Conservation (phyloP, 2,113 vertebrate genomes). For the Fulmarus glacialis region DNA sequence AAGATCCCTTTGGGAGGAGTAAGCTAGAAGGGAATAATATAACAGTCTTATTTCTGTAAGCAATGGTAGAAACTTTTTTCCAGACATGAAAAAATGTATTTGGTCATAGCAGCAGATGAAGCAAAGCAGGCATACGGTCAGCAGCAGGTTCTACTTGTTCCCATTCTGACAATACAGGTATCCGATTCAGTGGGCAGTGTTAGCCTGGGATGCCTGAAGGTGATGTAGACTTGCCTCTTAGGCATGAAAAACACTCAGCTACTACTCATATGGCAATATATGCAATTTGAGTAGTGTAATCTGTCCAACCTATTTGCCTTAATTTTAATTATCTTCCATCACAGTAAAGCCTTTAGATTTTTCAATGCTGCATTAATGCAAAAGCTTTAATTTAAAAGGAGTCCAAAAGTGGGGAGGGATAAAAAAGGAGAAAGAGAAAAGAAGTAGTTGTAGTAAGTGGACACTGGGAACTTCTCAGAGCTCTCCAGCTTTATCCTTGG, state of each 20-base stretch:
- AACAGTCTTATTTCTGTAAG: not conserved
- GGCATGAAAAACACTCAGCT: not conserved
- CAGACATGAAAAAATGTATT: not conserved
- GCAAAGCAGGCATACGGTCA: not conserved
- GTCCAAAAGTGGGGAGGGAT: accelerated
- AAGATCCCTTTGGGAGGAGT: not conserved
- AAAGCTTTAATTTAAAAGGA: not conserved
- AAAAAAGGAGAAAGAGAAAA: not conserved
- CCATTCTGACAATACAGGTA: not conserved
- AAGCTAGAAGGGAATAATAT: not conserved
- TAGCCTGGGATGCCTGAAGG: not conserved
- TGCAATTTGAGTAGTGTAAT: not conserved
- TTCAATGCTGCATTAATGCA: not conserved
- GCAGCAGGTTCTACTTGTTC: not conserved
- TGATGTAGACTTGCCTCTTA: not conserved
- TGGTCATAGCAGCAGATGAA: not conserved
- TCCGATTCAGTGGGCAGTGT: not conserved
- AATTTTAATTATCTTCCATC: not conserved
- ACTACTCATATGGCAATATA: not conserved
- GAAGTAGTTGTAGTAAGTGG: not conserved
- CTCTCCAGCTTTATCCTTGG: not conserved
- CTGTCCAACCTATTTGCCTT: not conserved
- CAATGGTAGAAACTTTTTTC: not conserved
- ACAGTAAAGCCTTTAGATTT: not conserved
- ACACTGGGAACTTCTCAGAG: not conserved